These are phyloP conservation scores for Macrophya annulata DNA, from an alignment of 2,888 invertebrate genomes.

Conservation along the genomic window DNA sequence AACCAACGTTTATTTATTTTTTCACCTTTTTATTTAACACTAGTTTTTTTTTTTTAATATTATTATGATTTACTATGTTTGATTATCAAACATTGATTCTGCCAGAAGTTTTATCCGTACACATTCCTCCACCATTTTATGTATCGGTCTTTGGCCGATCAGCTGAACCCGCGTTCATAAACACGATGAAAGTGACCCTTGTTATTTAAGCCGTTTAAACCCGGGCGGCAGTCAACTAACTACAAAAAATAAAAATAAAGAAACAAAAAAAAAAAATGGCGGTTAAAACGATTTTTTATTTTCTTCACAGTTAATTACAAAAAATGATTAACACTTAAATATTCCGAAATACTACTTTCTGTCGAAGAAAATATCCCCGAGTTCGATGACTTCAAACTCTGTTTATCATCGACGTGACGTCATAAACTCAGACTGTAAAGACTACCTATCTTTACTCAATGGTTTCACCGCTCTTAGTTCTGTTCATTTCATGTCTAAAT, in stretches of 20 bases:
- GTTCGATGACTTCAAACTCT: background rate
- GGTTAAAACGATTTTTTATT: background rate
- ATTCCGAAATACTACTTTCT: background rate
- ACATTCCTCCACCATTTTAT: conserved; percentile 69
- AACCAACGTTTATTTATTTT: background rate
- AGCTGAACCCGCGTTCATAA: conserved; percentile 66
- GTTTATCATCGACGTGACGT: background rate
- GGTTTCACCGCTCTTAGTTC: background rate
- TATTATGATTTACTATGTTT: background rate
- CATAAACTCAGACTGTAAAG: background rate
- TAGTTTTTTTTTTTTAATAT: background rate
- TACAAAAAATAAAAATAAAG: background rate
- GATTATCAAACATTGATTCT: conserved; percentile 23
- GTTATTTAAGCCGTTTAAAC: background rate
- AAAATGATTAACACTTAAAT: background rate
- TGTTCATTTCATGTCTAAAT: background rate
- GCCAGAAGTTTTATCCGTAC: conserved; percentile 41
- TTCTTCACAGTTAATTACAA: background rate
- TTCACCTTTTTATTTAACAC: background rate
- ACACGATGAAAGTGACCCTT: conserved; percentile 40
- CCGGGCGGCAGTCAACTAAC: background rate
- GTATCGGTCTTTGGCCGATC: conserved; percentile 63
- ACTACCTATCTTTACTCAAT: too few species aligned
- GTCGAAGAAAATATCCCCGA: background rate
- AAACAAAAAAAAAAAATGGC: background rate